phyloP scores from a whole-genome alignment of 2,888 invertebrate species.

The Anaspis maculata region DNA sequence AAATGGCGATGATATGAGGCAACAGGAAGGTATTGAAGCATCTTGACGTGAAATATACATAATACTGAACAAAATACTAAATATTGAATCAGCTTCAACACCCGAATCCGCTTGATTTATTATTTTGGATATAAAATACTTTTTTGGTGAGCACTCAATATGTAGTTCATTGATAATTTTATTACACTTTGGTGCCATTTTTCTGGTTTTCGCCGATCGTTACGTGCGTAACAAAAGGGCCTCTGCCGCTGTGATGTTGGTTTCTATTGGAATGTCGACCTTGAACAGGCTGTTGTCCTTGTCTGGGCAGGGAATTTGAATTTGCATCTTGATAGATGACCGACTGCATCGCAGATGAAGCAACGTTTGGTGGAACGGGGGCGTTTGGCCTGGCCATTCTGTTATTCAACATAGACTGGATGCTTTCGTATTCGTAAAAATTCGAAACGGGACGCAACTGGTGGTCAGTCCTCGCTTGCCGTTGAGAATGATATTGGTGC shows the following conservation, averaged over 20 bases:
- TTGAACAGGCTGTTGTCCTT: constrained; percentile 22
- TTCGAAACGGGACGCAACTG: constrained; percentile 66
- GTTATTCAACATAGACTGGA: constrained; percentile 51
- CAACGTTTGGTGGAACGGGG: constrained; percentile 25
- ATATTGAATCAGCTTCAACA: too few species aligned
- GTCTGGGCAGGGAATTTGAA: constrained; percentile 32
- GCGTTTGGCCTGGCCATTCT: constrained; percentile 22
- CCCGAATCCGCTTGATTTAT: too few species aligned
- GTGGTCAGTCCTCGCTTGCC: constrained; percentile 44
- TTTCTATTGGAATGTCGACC: constrained; percentile 11
- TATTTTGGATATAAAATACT: too few species aligned
- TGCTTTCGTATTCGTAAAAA: constrained; percentile 78
- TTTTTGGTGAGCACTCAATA: too few species aligned
- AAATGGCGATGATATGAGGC: too few species aligned
- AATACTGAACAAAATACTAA: too few species aligned
- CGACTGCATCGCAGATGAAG: constrained; percentile 25
- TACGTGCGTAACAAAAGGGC: constrained; percentile 55
- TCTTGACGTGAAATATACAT: too few species aligned
- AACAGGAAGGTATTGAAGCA: too few species aligned
- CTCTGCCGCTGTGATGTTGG: constrained; percentile 40
- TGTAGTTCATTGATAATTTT: too few species aligned
- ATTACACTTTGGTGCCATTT: constrained; percentile 39
- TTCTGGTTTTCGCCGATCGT: constrained; percentile 49
- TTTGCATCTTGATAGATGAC: constrained; percentile 26
- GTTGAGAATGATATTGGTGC: constrained; percentile 58